These are phyloP conservation scores for Oryzias javanicus DNA, from an alignment of 2,113 vertebrate genomes.

Conservation along the genomic window DNA sequence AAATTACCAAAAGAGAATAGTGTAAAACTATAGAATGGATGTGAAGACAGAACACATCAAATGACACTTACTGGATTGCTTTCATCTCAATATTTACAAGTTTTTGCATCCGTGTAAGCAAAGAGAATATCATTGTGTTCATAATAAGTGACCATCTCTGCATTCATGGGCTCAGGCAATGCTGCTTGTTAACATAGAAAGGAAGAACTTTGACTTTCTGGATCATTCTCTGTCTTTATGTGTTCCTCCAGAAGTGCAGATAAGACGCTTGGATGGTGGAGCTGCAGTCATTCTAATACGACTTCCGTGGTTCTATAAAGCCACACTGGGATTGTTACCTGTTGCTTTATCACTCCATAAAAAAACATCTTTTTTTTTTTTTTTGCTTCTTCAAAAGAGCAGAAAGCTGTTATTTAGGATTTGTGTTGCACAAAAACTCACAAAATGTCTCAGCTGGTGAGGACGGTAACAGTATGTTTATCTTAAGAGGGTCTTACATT, in stretches of 20 bases:
- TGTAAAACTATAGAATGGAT: conserved; percentile 30
- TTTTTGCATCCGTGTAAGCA: conserved; percentile 54
- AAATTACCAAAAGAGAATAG: conserved; percentile 34
- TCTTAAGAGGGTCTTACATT: conserved; percentile 8
- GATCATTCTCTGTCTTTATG: not conserved
- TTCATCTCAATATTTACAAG: conserved; percentile 54
- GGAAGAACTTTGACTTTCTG: not conserved
- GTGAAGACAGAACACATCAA: conserved; percentile 48
- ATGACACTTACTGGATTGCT: conserved; percentile 26
- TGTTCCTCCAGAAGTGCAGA: not conserved
- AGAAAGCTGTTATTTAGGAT: conserved; percentile 28
- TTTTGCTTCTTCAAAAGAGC: not conserved
- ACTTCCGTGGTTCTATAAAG: conserved; percentile 15
- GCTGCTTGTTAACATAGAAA: conserved; percentile 6
- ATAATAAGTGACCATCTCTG: not conserved
- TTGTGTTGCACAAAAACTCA: conserved; percentile 25
- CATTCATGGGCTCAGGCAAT: conserved; percentile 3
- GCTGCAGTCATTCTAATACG: conserved; percentile 21
- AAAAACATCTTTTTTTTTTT: not conserved
- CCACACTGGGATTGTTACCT: not conserved
- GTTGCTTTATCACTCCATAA: conserved; percentile 1
- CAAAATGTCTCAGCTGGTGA: conserved; percentile 71
- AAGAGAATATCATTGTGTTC: conserved; percentile 23
- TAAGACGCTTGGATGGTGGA: conserved; percentile 25
- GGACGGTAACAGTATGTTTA: conserved; percentile 35